Evolutionary conservation across 2,113 vertebrate species (phyloP).

Genomic region (Erpornis zantholeuca): DNA sequence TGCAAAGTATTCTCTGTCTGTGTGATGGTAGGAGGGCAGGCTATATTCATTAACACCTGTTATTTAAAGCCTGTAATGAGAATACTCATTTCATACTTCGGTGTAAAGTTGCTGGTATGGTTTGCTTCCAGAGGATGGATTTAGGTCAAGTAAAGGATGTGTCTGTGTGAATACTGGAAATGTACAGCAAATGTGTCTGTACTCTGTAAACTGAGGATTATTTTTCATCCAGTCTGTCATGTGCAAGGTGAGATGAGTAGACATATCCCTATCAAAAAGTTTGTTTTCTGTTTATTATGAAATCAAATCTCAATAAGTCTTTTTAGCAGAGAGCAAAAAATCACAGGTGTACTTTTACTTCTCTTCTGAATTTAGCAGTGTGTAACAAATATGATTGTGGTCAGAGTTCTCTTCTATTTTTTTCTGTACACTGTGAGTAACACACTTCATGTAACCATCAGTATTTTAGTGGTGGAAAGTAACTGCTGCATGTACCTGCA

Average conservation of each 20-base stretch:
- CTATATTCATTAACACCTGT: not conserved
- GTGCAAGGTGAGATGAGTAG: not conserved
- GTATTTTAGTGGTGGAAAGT: not conserved
- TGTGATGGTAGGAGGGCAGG: not conserved
- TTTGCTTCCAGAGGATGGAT: not conserved
- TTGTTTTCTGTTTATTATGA: not conserved
- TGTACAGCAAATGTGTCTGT: not conserved
- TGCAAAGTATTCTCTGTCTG: not conserved
- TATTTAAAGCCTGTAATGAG: not conserved
- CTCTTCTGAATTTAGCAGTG: not conserved
- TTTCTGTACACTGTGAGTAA: not conserved
- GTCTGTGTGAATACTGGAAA: not conserved
- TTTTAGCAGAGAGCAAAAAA: not conserved
- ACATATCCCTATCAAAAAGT: too few species aligned
- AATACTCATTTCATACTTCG: not conserved
- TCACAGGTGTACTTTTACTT: not conserved
- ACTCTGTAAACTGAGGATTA: not conserved
- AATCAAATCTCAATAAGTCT: not conserved
- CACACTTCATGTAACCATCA: accelerated
- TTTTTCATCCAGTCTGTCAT: not conserved
- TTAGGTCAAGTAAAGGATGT: not conserved
- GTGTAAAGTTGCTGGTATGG: not conserved
- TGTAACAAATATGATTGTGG: not conserved
- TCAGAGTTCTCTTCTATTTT: not conserved
- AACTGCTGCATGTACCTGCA: not conserved